Percentiles rank a stretch among this genome's conserved stretches.
phyloP scores from a whole-genome alignment of 2,797 vertebrate species.

The Notolepis coatsorum region DNA sequence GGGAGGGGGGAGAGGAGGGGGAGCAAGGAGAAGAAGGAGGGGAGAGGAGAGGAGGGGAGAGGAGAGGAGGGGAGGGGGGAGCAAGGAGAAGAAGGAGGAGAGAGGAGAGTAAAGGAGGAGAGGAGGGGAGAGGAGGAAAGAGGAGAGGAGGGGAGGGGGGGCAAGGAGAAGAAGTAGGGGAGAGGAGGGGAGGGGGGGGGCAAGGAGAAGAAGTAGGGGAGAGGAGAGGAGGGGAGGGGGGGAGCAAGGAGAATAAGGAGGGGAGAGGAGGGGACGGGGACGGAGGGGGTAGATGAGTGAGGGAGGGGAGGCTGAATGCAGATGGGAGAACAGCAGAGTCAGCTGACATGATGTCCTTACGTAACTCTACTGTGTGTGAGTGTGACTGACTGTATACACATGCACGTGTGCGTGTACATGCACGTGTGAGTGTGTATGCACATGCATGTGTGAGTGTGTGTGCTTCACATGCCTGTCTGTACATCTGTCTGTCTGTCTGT shows the following conservation, averaged over 20 bases:
- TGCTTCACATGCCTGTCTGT: slow-evolving; percentile 27
- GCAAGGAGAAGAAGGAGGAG: neutral
- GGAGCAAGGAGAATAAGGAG: slow-evolving; percentile 47
- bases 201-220: slow-evolving; percentile 57
- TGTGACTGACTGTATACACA: neutral
- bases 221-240: slow-evolving; percentile 43
- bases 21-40: neutral
- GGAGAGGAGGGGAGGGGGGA: neutral
- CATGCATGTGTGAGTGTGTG: neutral
- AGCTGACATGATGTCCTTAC: slow-evolving; percentile 61
- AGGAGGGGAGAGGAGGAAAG: slow-evolving; percentile 37
- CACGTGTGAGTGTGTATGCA: slow-evolving; percentile 14
- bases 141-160: slow-evolving; percentile 48
- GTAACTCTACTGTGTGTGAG: slow-evolving; percentile 30
- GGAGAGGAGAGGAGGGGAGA: neutral
- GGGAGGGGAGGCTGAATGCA: neutral
- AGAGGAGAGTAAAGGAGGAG: neutral
- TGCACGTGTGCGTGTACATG: slow-evolving; percentile 9
- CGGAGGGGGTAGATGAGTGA: slow-evolving; percentile 46
- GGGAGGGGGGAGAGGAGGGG: neutral
- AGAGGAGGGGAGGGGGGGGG: slow-evolving; percentile 41
- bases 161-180: slow-evolving; percentile 47
- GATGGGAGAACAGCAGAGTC: slow-evolving; percentile 53
- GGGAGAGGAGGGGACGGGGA: slow-evolving; percentile 44
- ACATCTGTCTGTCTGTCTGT: slow-evolving; percentile 37